Evolutionary conservation across 1,140 invertebrate species (phyloP).

Genomic region (Andricus grossulariae): DNA sequence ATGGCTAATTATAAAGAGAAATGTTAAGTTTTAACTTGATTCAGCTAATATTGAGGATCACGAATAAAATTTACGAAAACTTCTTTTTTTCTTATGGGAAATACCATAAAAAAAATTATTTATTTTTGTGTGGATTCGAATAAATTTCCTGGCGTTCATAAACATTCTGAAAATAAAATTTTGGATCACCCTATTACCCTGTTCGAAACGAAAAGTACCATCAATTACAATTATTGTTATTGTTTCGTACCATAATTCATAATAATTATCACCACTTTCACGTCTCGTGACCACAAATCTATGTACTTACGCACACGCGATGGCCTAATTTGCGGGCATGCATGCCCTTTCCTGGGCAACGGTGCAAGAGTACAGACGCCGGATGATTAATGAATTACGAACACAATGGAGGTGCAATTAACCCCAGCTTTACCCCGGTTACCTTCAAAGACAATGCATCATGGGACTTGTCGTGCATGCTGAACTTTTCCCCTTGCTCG

Average conservation of each 20-base stretch:
- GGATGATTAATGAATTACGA: constrained; percentile 55
- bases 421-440: constrained; percentile 43
- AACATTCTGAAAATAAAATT: no score
- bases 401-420: constrained; percentile 53
- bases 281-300: constrained; percentile 24
- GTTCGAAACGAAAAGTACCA: no score
- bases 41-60: no score
- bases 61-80: no score
- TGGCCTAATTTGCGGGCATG: constrained; percentile 47
- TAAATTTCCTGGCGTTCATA: no score
- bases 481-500: neutral
- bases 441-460: constrained; percentile 9
- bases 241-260: constrained; percentile 32
- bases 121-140: no score
- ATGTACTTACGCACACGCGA: constrained; percentile 52
- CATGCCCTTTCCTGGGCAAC: constrained; percentile 47
- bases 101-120: no score
- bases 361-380: constrained; percentile 40
- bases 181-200: no score
- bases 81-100: no score
- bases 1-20: no score
- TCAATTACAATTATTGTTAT: neutral
- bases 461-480: neutral
- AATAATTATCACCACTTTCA: constrained; percentile 20
- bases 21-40: no score